Base-by-base conservation (phyloP, 2,113 vertebrate species). In the Ellobius talpinus region DNA sequence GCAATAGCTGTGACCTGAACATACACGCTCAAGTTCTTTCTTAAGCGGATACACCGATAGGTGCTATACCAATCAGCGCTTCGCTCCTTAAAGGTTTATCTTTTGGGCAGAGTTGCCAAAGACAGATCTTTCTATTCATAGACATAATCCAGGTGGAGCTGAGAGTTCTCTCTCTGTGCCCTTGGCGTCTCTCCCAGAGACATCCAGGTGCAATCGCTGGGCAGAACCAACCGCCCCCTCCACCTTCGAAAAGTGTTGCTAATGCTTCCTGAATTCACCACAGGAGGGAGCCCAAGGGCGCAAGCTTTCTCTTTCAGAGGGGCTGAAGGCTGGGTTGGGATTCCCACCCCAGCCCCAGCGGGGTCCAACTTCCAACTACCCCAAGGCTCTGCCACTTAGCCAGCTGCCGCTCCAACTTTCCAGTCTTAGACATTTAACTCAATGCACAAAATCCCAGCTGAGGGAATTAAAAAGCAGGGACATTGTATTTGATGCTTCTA, bases 211-310 rank as follows among this genome's bases (percentile, higher is more conserved):
- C 26, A 13, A 16, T 21, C 2, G 0, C 66, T 72, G 29, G 50
- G 10, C 33, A 23, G 5, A 50, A 47, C 4, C 36, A 6, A 2
- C 42, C 12, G 10, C 9, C 17, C 33, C 9, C 45, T 74, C 33
- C 58, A 24, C 70, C 33, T 17, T 70, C 5, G 26, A 21, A 16
- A 0, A 0, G 39, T 26, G 81, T 19, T 26, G 72, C 0, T 3
- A 31, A 31, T 33, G 12, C 39, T 97, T 92, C 82, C 4, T 21
- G 12, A 26, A 81, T 92, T 3, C 2, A 9, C 98, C 98, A 98
- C 98, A 3, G 63, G 98, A 97, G 98, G 98, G 98, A 82, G 98
- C 78, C 29, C 85, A n/a, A 94, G 96, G 95, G 92, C 61, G 14
- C 26, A 29, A 42, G 50, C 68, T n/a, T 50, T 0, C 1, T 24